Conservation (phyloP, 2,888 invertebrate species). For the Cacoxenus indagator region DNA sequence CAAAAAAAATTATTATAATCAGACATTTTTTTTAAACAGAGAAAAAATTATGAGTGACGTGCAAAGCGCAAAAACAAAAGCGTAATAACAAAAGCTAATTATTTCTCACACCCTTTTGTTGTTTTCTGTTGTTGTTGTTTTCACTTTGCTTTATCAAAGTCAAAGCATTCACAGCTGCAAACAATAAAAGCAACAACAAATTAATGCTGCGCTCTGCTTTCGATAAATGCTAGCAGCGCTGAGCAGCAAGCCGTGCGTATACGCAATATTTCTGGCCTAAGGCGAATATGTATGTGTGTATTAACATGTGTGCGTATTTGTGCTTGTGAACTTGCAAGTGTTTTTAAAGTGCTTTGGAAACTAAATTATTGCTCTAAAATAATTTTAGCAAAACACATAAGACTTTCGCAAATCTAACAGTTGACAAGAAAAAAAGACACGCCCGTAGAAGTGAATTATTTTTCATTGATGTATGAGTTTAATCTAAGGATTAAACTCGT, state of each 20-base stretch:
- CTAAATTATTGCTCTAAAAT: too few relatives aligned
- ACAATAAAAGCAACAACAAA: constrained; percentile 11
- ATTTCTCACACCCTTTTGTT: constrained; percentile 39
- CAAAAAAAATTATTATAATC: not conserved
- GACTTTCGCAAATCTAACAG: too few relatives aligned
- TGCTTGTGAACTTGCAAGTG: too few relatives aligned
- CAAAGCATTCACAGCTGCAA: constrained; percentile 26
- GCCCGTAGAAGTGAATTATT: too few relatives aligned
- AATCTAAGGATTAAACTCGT: too few relatives aligned
- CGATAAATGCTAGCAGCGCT: constrained; percentile 40
- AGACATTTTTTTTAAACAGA: not conserved
- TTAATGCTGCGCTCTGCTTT: constrained; percentile 19
- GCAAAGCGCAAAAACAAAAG: constrained; percentile 3
- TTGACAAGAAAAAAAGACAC: too few relatives aligned
- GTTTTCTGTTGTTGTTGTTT: not conserved
- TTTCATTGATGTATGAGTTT: too few relatives aligned
- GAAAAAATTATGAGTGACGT: not conserved
- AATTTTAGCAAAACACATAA: too few relatives aligned
- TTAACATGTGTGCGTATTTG: too few relatives aligned
- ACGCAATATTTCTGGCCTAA: constrained; percentile 22
- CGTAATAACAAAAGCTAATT: constrained; percentile 44
- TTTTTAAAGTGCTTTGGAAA: too few relatives aligned
- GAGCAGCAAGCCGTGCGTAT: constrained; percentile 29
- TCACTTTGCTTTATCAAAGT: constrained; percentile 10
- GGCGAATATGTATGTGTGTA: too few relatives aligned